phyloP scores from a whole-genome alignment of 2,797 vertebrate species.

The Melanotaenia nigrans region DNA sequence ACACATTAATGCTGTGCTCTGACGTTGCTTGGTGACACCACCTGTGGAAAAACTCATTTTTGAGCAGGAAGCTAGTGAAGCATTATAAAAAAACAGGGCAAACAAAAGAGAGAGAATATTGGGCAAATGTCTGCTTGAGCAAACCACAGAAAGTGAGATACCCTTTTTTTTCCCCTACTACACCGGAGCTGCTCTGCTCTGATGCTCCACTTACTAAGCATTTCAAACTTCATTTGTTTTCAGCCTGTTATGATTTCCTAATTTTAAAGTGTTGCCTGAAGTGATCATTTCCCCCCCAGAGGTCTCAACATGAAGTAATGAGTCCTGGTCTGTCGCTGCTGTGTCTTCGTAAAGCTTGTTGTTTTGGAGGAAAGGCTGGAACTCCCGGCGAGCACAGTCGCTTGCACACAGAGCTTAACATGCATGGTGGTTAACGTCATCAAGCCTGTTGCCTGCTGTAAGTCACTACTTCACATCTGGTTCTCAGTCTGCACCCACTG shows the following conservation, averaged over 20 bases:
- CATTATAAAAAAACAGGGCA: slow-evolving; percentile 73
- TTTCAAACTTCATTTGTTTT: slow-evolving; percentile 18
- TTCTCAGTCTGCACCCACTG: slow-evolving; percentile 64
- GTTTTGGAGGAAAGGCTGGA: slow-evolving; percentile 74
- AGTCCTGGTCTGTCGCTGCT: slow-evolving; percentile 61
- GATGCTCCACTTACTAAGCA: slow-evolving; percentile 6
- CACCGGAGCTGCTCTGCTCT: slow-evolving; percentile 9
- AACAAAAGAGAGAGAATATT: slow-evolving; percentile 69
- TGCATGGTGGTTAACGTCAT: slow-evolving; percentile 71
- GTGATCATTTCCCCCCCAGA: slow-evolving; percentile 33
- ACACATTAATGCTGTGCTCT: slow-evolving; percentile 54
- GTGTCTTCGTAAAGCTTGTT: slow-evolving; percentile 69
- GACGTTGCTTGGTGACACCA: slow-evolving; percentile 71
- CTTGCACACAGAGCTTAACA: slow-evolving; percentile 51
- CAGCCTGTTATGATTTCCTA: slow-evolving; percentile 27
- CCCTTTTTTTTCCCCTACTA: slow-evolving; percentile 29
- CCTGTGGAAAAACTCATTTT: slow-evolving; percentile 76
- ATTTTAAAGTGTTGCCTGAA: slow-evolving; percentile 27
- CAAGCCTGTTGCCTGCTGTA: slow-evolving; percentile 65
- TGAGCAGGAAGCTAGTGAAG: slow-evolving; percentile 69
- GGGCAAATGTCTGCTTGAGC: slow-evolving; percentile 59
- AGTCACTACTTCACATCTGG: slow-evolving; percentile 80
- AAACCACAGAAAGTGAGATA: slow-evolving; percentile 35
- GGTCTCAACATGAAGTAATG: slow-evolving; percentile 65
- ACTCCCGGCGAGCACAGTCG: slow-evolving; percentile 49